phyloP scores from a whole-genome alignment of 2,888 invertebrate species.

The Schizaphis graminum region DNA sequence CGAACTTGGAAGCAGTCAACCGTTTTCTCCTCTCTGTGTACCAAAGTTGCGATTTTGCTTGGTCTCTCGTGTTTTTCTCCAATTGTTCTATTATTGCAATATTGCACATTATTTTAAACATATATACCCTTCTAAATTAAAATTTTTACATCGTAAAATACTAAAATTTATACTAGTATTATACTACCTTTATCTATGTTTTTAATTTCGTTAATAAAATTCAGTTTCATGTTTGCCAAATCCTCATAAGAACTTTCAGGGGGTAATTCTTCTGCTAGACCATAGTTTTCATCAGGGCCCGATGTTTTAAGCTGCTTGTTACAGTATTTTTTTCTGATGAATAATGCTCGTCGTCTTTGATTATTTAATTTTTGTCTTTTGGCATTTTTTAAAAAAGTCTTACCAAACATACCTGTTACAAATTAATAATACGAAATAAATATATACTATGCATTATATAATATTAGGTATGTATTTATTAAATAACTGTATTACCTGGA shows the following conservation, averaged over 20 bases:
- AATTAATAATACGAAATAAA: neutral
- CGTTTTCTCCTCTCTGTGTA: too few species aligned
- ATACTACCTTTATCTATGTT: neutral
- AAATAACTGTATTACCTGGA: too few species aligned
- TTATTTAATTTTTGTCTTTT: neutral
- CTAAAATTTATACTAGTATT: neutral
- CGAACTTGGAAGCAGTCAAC: too few species aligned
- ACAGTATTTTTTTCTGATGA: too few species aligned
- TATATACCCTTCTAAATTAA: too few species aligned
- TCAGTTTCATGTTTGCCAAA: neutral
- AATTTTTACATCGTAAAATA: neutral
- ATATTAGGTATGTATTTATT: too few species aligned
- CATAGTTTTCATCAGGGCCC: neutral
- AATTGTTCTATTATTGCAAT: neutral
- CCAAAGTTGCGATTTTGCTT: neutral
- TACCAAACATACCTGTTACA: neutral
- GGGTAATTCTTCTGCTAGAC: neutral
- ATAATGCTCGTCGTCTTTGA: neutral
- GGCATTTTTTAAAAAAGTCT: neutral
- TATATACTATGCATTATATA: too few species aligned
- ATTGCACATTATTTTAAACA: neutral
- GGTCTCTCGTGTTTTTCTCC: neutral
- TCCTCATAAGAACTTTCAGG: constrained; percentile 4
- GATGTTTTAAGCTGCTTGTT: too few species aligned
- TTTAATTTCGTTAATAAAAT: constrained; percentile 1